Evolutionary conservation across 1,140 invertebrate species (phyloP).

Genomic region (Pachypsylla venusta): DNA sequence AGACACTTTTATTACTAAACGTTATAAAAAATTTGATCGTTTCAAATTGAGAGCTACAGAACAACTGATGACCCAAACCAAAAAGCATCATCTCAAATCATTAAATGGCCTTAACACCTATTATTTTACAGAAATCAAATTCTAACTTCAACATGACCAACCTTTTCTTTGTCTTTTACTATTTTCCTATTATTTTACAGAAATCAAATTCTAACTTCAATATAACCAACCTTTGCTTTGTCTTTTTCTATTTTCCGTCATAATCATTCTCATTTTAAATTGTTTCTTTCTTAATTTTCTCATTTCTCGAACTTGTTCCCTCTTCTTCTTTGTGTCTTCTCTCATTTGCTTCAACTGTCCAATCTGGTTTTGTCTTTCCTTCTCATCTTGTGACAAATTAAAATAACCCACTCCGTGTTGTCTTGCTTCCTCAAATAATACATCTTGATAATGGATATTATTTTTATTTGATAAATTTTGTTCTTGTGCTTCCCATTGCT

Average conservation of each 20-base stretch:
- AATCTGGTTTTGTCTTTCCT: background rate
- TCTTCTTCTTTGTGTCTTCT: background rate
- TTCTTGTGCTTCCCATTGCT: constrained; percentile 4
- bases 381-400: background rate
- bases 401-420: constrained; percentile 1
- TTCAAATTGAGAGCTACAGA: no score
- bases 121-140: no score
- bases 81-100: no score
- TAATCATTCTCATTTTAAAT: background rate
- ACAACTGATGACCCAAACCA: no score
- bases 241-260: background rate
- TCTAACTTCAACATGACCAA: no score
- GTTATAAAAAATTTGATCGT: no score
- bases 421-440: background rate
- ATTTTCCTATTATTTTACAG: no score
- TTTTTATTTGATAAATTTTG: background rate
- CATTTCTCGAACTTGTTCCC: background rate
- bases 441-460: background rate
- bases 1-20: no score
- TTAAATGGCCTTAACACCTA: no score
- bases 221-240: background rate
- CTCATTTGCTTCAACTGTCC: background rate
- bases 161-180: no score
- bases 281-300: background rate
- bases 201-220: no score